A percentile compares a stretch with the other conserved stretches of the same genome.
Conservation (phyloP, 2,797 vertebrate species). For the Pantherophis alleghaniensis region DNA sequence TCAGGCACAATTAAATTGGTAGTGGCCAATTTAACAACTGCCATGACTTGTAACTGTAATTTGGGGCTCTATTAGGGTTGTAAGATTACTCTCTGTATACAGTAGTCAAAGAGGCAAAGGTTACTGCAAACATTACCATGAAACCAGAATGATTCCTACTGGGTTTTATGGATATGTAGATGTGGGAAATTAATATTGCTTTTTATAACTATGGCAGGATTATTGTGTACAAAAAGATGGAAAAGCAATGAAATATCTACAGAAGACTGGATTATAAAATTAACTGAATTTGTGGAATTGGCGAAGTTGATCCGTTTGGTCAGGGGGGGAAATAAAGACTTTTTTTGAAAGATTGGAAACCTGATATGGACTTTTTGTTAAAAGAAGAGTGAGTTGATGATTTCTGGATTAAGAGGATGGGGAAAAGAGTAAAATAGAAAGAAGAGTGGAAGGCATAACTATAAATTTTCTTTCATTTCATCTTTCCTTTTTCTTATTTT, state of each 20-base stretch:
- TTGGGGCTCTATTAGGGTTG: neutral
- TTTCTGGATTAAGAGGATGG: neutral
- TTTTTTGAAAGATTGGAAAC: neutral
- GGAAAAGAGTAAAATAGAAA: neutral
- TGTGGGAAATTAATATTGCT: neutral
- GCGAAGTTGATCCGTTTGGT: neutral
- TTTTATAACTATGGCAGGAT: neutral
- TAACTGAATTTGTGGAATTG: neutral
- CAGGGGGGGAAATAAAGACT: neutral
- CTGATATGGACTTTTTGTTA: neutral
- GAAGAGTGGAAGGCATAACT: neutral
- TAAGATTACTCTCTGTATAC: neutral
- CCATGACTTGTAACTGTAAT: neutral
- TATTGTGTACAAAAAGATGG: neutral
- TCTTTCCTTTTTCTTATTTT: neutral
- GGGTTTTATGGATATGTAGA: neutral
- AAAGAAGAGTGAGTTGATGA: neutral
- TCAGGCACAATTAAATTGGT: neutral
- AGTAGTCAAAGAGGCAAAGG: neutral
- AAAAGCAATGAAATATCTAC: neutral
- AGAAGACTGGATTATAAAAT: neutral
- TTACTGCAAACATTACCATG: neutral
- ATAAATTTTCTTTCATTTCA: neutral
- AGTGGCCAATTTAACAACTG: neutral
- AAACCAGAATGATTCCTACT: neutral